A percentile compares a stretch with the other conserved stretches of the same genome.
Evolutionary conservation across 30 jellyfish, hydroid and myxozoan species (phyloP).

Genomic region (Aurelia aurita): DNA sequence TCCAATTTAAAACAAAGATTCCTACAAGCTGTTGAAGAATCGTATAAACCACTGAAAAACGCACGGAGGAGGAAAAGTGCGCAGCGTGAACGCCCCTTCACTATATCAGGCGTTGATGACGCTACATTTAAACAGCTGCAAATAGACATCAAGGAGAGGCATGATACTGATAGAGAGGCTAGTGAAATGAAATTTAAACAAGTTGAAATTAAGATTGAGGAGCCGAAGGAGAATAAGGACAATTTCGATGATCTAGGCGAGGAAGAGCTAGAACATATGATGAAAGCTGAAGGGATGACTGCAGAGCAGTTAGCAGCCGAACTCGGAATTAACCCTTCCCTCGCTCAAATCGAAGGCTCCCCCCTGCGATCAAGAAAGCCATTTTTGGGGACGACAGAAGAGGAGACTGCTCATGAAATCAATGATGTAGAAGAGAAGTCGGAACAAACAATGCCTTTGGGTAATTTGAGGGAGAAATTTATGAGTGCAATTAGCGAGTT

Average conservation of each 20-base stretch:
- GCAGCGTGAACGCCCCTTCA: slow-evolving; percentile 83
- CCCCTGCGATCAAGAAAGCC: slow-evolving; percentile 58
- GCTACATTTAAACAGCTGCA: slow-evolving; percentile 66
- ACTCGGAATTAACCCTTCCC: slow-evolving; percentile 86
- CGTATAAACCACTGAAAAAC: slow-evolving; percentile 74
- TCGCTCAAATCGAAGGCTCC: slow-evolving; percentile 54
- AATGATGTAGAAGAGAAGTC: slow-evolving; percentile 46
- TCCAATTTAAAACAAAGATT: slow-evolving; percentile 80
- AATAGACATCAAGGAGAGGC: slow-evolving; percentile 61
- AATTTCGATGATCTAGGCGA: slow-evolving; percentile 38
- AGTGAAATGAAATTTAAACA: not conserved
- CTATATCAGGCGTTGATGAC: slow-evolving; percentile 93
- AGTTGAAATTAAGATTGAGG: slow-evolving; percentile 6
- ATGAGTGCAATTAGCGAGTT: slow-evolving; percentile 62
- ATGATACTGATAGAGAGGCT: slow-evolving; percentile 16
- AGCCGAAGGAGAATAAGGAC: slow-evolving; percentile 10
- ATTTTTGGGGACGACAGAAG: slow-evolving; percentile 64
- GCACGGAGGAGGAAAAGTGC: slow-evolving; percentile 47
- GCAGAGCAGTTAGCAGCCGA: slow-evolving; percentile 82
- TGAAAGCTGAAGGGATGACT: slow-evolving; percentile 80
- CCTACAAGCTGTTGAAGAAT: slow-evolving; percentile 88
- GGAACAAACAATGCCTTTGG: slow-evolving; percentile 48
- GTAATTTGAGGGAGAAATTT: slow-evolving; percentile 39
- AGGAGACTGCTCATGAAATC: slow-evolving; percentile 41
- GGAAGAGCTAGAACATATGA: slow-evolving; percentile 73